Evolutionary conservation across 1,140 invertebrate genomes (phyloP).

Genomic region (Eriosoma lanigerum): DNA sequence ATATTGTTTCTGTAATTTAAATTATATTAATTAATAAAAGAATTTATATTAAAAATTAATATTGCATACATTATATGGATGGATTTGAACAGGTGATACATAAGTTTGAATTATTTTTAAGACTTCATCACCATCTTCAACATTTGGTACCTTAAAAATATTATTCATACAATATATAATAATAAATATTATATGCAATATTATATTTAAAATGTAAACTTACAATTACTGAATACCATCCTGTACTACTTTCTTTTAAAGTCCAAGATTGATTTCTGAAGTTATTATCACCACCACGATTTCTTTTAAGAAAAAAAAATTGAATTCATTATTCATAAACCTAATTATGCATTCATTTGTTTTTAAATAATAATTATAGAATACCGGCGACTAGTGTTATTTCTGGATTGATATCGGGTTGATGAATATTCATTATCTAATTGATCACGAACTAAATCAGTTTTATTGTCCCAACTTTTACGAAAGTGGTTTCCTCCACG

Average conservation of each 20-base stretch:
- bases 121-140: constrained; percentile 38
- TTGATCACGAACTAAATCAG: constrained; percentile 23
- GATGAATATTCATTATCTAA: constrained; percentile 5
- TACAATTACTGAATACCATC: constrained; percentile 45
- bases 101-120: constrained; percentile 49
- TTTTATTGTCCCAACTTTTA: constrained; percentile 32
- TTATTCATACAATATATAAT: too few relatives aligned
- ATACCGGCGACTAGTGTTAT: constrained; percentile 19
- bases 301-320: constrained; percentile 37
- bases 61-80: constrained; percentile 36
- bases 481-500: constrained; percentile 2
- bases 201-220: constrained; percentile 18
- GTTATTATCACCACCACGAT: constrained; percentile 24
- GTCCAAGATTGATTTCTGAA: constrained; percentile 6
- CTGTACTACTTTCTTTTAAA: constrained; percentile 35
- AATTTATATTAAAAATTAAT: not conserved
- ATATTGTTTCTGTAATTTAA: constrained; percentile 36
- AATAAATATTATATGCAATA: too few relatives aligned
- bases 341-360: not conserved
- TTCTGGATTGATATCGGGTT: constrained; percentile 9
- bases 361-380: not conserved
- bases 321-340: not conserved
- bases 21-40: not conserved
- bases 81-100: constrained; percentile 1
- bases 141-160: constrained; percentile 44